A percentile compares a stretch with the other conserved stretches of the same genome.
These are phyloP conservation scores for Tricholaema leucomelas DNA, from an alignment of 2,113 vertebrate genomes.

Conservation along the genomic window DNA sequence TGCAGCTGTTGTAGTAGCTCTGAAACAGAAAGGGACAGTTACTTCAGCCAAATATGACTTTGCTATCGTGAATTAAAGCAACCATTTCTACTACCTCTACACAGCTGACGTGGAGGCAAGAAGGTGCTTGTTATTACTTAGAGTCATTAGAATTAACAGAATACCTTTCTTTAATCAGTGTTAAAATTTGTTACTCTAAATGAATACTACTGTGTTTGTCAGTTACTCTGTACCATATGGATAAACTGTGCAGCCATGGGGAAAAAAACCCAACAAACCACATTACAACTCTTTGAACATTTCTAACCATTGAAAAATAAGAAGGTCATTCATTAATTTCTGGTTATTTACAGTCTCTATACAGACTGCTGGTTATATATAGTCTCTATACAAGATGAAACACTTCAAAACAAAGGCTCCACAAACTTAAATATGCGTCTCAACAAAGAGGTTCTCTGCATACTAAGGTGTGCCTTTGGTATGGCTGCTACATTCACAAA, in stretches of 20 bases:
- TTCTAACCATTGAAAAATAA: not conserved
- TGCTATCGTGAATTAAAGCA: not conserved
- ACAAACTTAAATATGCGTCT: not conserved
- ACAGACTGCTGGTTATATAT: not conserved
- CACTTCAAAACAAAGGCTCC: not conserved
- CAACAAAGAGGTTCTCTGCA: not conserved
- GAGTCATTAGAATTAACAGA: too few relatives aligned
- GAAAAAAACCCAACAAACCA: not conserved
- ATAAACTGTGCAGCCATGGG: not conserved
- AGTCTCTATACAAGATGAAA: not conserved
- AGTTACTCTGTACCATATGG: not conserved
- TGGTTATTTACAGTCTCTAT: not conserved
- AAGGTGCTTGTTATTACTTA: not conserved
- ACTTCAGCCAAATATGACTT: not conserved
- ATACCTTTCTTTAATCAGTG: not conserved
- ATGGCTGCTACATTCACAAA: not conserved
- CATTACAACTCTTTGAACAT: not conserved
- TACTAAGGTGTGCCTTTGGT: not conserved
- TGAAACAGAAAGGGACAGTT: not conserved
- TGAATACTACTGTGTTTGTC: not conserved
- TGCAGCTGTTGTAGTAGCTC: slow-evolving; percentile 4
- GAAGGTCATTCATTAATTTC: not conserved
- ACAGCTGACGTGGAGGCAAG: not conserved
- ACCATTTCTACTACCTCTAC: not conserved
- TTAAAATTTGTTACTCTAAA: not conserved